phyloP scores from a whole-genome alignment of 2,888 invertebrate genomes.

The Schrankia costaestrigalis region DNA sequence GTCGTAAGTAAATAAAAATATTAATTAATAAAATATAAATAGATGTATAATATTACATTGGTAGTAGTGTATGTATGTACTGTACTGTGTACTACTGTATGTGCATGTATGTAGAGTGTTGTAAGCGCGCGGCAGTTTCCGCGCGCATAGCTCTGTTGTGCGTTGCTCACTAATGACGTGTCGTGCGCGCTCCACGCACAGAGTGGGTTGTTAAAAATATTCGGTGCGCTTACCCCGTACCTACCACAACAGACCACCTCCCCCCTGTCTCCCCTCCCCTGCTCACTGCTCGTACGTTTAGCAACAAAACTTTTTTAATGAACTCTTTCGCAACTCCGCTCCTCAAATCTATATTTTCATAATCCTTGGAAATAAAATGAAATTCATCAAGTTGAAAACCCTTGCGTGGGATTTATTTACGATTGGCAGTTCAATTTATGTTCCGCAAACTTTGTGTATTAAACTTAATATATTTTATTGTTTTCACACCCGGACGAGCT shows the following conservation, averaged over 20 bases:
- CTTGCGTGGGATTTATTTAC: conserved; percentile 20
- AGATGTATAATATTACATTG: too few species aligned
- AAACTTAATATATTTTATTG: conserved; percentile 9
- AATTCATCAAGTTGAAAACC: conserved; percentile 18
- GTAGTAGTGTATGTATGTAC: too few species aligned
- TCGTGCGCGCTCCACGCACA: conserved; percentile 3
- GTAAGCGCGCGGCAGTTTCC: too few species aligned
- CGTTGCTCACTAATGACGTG: conserved; percentile 17
- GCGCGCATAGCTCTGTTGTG: not conserved
- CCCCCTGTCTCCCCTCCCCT: not conserved
- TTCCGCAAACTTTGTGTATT: conserved; percentile 6
- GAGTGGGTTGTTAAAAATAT: conserved; percentile 23
- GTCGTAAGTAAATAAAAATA: too few species aligned
- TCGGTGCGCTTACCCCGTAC: conserved; percentile 19
- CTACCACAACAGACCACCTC: not conserved
- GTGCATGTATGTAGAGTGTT: too few species aligned
- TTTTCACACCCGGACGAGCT: conserved; percentile 2
- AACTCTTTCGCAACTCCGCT: conserved; percentile 19
- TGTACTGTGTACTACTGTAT: too few species aligned
- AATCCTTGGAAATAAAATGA: conserved; percentile 16
- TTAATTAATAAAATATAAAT: too few species aligned
- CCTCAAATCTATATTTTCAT: conserved; percentile 20
- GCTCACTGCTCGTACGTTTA: conserved; percentile 6
- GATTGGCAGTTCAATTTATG: conserved; percentile 24
- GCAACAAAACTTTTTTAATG: conserved; percentile 32